These are phyloP conservation scores for Drosophila paramelanica DNA, from an alignment of 2,888 invertebrate genomes.

Conservation along the genomic window DNA sequence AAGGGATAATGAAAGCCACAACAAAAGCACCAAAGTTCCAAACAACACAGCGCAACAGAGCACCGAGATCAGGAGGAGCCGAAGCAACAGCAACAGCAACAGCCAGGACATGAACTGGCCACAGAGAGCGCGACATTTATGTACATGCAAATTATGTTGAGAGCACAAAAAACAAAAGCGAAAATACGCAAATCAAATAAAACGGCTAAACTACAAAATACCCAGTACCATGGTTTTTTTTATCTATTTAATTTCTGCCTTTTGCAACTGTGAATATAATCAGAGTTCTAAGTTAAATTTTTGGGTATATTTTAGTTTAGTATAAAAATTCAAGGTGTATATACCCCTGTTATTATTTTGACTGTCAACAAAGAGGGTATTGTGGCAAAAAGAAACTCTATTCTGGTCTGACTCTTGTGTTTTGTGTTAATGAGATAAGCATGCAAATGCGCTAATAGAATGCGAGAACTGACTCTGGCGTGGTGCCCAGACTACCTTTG, in stretches of 20 bases:
- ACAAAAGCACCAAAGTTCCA: conserved; percentile 75
- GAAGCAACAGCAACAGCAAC: conserved; percentile 20
- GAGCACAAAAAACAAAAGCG: conserved; percentile 22
- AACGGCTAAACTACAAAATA: background rate
- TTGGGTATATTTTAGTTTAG: no score
- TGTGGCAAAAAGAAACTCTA: conserved; percentile 17
- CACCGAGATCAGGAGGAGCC: conserved; percentile 15
- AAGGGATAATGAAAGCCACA: conserved; percentile 79
- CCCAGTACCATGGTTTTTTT: background rate
- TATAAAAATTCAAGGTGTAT: background rate
- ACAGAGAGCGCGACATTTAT: conserved; percentile 29
- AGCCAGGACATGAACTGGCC: conserved; percentile 39
- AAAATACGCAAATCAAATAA: background rate
- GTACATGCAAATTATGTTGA: conserved; percentile 48
- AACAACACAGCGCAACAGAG: conserved; percentile 44
- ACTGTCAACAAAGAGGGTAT: background rate
- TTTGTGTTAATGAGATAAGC: conserved; percentile 75
- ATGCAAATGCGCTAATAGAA: conserved; percentile 78
- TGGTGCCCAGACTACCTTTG: conserved; percentile 26
- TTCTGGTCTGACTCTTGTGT: conserved; percentile 59
- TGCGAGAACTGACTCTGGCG: conserved; percentile 34
- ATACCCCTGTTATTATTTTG: background rate
- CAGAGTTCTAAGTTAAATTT: no score
- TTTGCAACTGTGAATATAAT: no score
- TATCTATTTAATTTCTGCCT: background rate